These are phyloP conservation scores for Idaea aversata DNA, from an alignment of 2,888 invertebrate genomes.

Conservation along the genomic window DNA sequence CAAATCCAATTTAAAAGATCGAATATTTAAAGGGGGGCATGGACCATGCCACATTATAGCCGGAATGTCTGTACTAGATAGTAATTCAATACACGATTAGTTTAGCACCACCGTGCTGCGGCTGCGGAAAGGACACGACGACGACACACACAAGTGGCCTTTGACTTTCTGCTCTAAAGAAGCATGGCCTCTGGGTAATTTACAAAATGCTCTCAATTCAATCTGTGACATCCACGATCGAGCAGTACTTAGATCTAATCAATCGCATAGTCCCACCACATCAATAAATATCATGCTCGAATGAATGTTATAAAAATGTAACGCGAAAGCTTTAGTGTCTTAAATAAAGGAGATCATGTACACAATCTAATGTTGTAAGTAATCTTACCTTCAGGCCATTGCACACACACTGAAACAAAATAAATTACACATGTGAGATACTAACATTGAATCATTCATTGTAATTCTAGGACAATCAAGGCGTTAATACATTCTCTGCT, in stretches of 20 bases:
- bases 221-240: conserved; percentile 59
- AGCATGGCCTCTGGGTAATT: conserved; percentile 56
- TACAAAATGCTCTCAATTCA: conserved; percentile 58
- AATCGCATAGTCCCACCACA: conserved; percentile 71
- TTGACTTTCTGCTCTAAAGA: conserved; percentile 52
- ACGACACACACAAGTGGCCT: conserved; percentile 14
- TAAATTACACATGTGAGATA: conserved; percentile 34
- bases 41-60: conserved; percentile 63
- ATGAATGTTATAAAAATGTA: conserved; percentile 71
- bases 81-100: conserved; percentile 31
- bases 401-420: conserved; percentile 92
- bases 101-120: conserved; percentile 38
- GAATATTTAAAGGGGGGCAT: conserved; percentile 46
- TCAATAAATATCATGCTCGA: conserved; percentile 72
- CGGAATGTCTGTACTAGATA: conserved; percentile 14
- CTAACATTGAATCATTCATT: conserved; percentile 13
- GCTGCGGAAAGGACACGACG: conserved; percentile 19
- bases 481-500: conserved; percentile 71
- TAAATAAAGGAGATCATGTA: conserved; percentile 44
- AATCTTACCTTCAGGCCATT: conserved; percentile 93
- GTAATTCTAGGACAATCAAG: conserved; percentile 58
- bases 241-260: conserved; percentile 59
- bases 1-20: conserved; percentile 47
- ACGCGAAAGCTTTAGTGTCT: conserved; percentile 66
- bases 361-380: conserved; percentile 30